phyloP scores from a whole-genome alignment of 1,140 invertebrate genomes.

The Drosophila yakuba region DNA sequence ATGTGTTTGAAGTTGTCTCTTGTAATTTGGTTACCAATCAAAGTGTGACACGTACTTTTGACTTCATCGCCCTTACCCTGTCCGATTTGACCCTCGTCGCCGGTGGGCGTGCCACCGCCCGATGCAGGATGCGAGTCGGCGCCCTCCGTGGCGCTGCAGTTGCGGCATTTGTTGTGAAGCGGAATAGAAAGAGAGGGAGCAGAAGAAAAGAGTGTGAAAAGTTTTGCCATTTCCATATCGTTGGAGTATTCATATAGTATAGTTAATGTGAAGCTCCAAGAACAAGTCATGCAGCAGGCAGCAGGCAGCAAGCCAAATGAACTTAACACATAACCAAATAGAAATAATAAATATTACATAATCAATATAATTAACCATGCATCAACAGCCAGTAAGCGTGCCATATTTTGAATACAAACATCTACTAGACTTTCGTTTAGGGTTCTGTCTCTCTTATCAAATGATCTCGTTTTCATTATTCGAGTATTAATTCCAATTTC shows the following conservation, averaged over 20 bases:
- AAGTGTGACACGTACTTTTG: conserved; percentile 83
- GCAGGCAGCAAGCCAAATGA: conserved; percentile 19
- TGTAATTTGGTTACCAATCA: conserved; percentile 66
- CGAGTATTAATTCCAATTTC: neutral
- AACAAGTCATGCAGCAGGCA: conserved; percentile 46
- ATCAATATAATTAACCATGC: conserved; percentile 4
- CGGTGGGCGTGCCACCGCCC: conserved; percentile 90
- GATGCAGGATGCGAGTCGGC: conserved; percentile 92
- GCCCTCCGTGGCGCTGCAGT: conserved; percentile 91
- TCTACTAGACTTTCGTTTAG: neutral
- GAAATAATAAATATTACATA: neutral
- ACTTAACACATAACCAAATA: neutral
- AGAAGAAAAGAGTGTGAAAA: neutral
- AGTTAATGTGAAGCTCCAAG: conserved; percentile 3
- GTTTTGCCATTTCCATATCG: neutral
- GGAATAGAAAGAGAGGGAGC: conserved; percentile 8
- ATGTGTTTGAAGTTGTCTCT: conserved; percentile 37
- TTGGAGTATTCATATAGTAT: neutral
- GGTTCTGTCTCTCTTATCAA: conserved; percentile 42
- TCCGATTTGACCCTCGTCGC: conserved; percentile 91
- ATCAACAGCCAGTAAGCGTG: neutral
- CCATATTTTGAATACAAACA: neutral
- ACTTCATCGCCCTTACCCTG: conserved; percentile 88
- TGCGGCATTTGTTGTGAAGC: conserved; percentile 29
- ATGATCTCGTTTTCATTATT: neutral